Percentiles rank a stretch among this genome's conserved stretches.
These are phyloP conservation scores for Noctua comes DNA, from an alignment of 2,888 invertebrate species.

Conservation along the genomic window DNA sequence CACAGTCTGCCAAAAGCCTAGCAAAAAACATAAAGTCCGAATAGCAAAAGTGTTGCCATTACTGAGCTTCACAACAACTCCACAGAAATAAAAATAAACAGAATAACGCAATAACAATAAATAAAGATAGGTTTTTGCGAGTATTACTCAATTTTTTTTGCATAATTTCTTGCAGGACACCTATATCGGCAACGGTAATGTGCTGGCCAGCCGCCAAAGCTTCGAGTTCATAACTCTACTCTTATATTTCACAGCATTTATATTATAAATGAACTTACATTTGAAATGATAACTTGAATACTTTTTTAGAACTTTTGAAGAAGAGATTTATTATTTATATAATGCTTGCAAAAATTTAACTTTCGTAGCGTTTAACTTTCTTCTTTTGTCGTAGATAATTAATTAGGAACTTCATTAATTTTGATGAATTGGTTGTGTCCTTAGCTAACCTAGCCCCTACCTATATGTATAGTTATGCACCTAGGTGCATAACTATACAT, in stretches of 20 bases:
- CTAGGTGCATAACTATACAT: background rate
- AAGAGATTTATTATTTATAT: background rate
- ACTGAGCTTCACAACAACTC: background rate
- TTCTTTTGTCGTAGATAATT: constrained; percentile 3
- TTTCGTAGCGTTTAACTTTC: background rate
- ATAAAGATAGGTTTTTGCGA: constrained; percentile 47
- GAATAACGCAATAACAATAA: constrained; percentile 18
- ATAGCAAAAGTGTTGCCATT: background rate
- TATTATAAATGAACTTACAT: constrained; percentile 54
- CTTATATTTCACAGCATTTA: constrained; percentile 40
- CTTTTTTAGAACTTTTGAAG: constrained; percentile 18
- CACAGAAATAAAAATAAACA: constrained; percentile 17
- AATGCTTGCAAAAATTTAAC: background rate
- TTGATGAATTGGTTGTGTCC: constrained; percentile 1
- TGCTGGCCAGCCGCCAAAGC: constrained; percentile 55
- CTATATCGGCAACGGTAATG: constrained; percentile 37
- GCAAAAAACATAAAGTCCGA: background rate
- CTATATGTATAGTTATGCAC: no score
- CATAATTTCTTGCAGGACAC: constrained; percentile 56
- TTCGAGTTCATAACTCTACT: constrained; percentile 44
- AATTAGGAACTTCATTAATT: background rate
- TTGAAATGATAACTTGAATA: constrained; percentile 47
- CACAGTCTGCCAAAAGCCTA: background rate
- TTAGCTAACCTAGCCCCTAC: no score
- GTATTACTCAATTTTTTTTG: constrained; percentile 51